Evolutionary conservation across 1,140 invertebrate genomes (phyloP).

Genomic region (Magallana gigas): DNA sequence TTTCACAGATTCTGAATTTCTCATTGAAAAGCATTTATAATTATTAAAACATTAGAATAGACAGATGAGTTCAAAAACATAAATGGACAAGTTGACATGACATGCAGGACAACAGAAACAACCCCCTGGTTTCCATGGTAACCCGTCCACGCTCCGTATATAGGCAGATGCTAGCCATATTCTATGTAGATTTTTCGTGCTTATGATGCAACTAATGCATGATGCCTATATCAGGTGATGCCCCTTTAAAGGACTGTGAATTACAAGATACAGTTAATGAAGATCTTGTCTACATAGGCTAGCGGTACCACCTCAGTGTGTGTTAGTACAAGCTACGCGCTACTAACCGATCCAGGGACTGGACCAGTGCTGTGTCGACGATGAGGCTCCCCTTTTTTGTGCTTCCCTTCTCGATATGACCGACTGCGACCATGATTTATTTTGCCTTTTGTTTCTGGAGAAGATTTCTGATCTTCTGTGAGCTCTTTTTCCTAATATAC

Average conservation of each 20-base stretch:
- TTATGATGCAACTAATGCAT: not conserved
- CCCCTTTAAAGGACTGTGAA: not conserved
- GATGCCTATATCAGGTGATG: not conserved
- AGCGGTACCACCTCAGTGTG: slow-evolving; percentile 13
- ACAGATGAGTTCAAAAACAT: not conserved
- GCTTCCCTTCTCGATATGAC: slow-evolving; percentile 78
- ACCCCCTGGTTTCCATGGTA: not conserved
- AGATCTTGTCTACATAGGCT: slow-evolving; percentile 1
- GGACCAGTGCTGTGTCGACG: slow-evolving; percentile 74
- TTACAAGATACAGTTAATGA: not conserved
- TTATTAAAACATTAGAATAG: too few relatives aligned
- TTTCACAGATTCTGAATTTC: too few relatives aligned
- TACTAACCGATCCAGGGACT: slow-evolving; percentile 75
- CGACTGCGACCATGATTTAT: slow-evolving; percentile 72
- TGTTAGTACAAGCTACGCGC: slow-evolving; percentile 2
- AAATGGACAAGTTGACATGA: not conserved
- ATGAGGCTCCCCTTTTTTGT: slow-evolving; percentile 70
- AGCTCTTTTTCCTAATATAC: slow-evolving; percentile 6
- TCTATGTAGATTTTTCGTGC: not conserved
- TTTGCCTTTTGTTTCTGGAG: slow-evolving; percentile 55
- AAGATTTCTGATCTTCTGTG: slow-evolving; percentile 18
- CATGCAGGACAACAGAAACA: slow-evolving; percentile 22
- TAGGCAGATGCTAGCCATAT: not conserved
- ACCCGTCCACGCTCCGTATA: not conserved
- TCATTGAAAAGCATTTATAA: too few relatives aligned